Evolutionary conservation across 2,888 invertebrate genomes (phyloP).

Genomic region (Drosophila parthenogenetica): DNA sequence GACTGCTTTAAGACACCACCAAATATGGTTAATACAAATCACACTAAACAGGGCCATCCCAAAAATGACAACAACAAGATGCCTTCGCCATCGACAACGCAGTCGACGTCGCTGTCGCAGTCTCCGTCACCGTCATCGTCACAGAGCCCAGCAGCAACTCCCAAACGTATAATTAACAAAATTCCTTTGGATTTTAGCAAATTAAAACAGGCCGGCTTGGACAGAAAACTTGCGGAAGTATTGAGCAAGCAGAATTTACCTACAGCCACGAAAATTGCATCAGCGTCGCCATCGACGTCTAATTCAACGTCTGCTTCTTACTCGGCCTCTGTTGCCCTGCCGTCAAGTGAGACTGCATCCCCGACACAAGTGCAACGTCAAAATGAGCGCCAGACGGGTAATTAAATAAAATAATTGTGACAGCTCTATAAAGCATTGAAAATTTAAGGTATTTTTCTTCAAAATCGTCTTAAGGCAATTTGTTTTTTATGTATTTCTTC

Average conservation of each 20-base stretch:
- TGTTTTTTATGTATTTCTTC: slow-evolving; percentile 31
- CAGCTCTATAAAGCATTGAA: neutral
- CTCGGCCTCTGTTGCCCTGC: slow-evolving; percentile 9
- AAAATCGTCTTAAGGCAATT: neutral
- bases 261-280: slow-evolving; percentile 33
- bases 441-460: neutral
- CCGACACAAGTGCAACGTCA: slow-evolving; percentile 19
- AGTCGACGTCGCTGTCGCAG: slow-evolving; percentile 2
- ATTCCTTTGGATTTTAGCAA: slow-evolving; percentile 82
- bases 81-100: slow-evolving; percentile 14
- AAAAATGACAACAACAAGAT: slow-evolving; percentile 26
- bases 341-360: slow-evolving; percentile 14
- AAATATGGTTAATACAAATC: slow-evolving; percentile 11
- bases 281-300: slow-evolving; percentile 21
- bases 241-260: slow-evolving; percentile 67
- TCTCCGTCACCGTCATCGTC: slow-evolving; percentile 1
- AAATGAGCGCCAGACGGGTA: slow-evolving; percentile 34
- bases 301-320: neutral
- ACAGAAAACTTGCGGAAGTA: slow-evolving; percentile 80
- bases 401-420: slow-evolving; percentile 23
- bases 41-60: neutral
- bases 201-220: slow-evolving; percentile 79
- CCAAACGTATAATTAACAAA: slow-evolving; percentile 78
- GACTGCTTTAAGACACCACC: slow-evolving; percentile 25
- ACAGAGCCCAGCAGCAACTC: slow-evolving; percentile 13